Percentiles rank a stretch among this genome's conserved stretches.
Conservation (phyloP, 2,113 vertebrate genomes). For the Zingel zingel region DNA sequence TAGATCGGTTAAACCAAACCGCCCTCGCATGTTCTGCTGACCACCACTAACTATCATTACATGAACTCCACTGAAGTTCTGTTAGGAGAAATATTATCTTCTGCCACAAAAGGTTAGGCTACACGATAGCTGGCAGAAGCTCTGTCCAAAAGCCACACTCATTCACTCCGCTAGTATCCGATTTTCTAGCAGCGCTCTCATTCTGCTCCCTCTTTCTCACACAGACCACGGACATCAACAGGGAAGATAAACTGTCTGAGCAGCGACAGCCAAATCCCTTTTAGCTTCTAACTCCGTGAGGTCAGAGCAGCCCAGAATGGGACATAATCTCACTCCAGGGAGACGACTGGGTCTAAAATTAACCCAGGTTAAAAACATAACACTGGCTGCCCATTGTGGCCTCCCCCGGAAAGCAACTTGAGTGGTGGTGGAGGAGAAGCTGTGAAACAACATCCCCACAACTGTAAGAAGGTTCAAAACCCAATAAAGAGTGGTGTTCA, state of each 20-base stretch:
- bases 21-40: constrained; percentile 66
- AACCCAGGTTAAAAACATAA: constrained; percentile 72
- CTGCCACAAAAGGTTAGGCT: background rate
- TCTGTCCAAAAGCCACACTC: constrained; percentile 28
- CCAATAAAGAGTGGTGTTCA: background rate
- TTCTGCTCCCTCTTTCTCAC: constrained; percentile 40
- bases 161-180: constrained; percentile 31
- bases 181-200: constrained; percentile 22
- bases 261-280: constrained; percentile 79
- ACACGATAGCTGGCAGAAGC: constrained; percentile 12
- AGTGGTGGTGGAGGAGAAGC: constrained; percentile 23
- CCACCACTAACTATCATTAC: constrained; percentile 16
- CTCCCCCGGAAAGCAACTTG: constrained; percentile 17
- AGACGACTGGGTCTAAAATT: constrained; percentile 78
- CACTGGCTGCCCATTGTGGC: constrained; percentile 37
- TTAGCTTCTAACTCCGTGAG: constrained; percentile 78
- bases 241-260: constrained; percentile 78
- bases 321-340: constrained; percentile 77
- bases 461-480: background rate
- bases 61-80: constrained; percentile 16
- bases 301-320: constrained; percentile 76
- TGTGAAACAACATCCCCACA: constrained; percentile 8
- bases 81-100: constrained; percentile 7
- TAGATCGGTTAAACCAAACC: constrained; percentile 56
- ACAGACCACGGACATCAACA: constrained; percentile 65